Evolutionary conservation across 2,113 vertebrate genomes (phyloP), one percentile per base, ranked within the genome.

Genomic region (Cyphomyrus plagiostoma): DNA sequence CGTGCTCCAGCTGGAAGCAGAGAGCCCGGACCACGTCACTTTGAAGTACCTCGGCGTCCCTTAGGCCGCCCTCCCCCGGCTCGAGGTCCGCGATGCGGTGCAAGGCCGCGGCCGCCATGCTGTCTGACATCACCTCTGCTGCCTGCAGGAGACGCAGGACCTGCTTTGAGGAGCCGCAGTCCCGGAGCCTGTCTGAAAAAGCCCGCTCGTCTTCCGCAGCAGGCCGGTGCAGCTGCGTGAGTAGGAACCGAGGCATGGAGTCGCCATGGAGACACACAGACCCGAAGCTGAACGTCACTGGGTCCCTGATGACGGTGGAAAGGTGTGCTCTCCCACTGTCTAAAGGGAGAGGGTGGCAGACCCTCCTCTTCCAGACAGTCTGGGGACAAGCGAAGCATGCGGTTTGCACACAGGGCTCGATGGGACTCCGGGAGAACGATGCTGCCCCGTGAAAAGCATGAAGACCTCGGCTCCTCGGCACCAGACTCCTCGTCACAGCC

Each of bases 11-110:
- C 74, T 93, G 96, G 52, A 95, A 93, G 91, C 97, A 99, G 4
- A 98, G 89, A 0, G 95, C 94, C 82, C 92, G 95, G 85, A 99
- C 94, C 84, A 91, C 23, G 1, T 93, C 89, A 3, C 95, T 94
- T 45, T 96, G 95, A 53, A 98, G 91, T 4, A 98, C 58, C 2
- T 17, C 88, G 0, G 95, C 95, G 23, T 96, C 94, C 50, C 91
- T 93, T n/a, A 96, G 92, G 0, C 91, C 89, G 0, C 0, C 13
- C 0, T 89, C 92, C 11, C 92, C 94, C 35, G 90, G 92, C 89
- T 96, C 97, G 89, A 98, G 42, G 89, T 98, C 96, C 35, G 96
- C 97, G 87, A 99, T 94, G n/a, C 94, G 95, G 77, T 95, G 96
- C 21, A 99, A 93, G 2, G 94, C 96, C 26, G 93, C 93, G 0